phyloP scores from a whole-genome alignment of 2,888 invertebrate species.

The Germaria angustata region DNA sequence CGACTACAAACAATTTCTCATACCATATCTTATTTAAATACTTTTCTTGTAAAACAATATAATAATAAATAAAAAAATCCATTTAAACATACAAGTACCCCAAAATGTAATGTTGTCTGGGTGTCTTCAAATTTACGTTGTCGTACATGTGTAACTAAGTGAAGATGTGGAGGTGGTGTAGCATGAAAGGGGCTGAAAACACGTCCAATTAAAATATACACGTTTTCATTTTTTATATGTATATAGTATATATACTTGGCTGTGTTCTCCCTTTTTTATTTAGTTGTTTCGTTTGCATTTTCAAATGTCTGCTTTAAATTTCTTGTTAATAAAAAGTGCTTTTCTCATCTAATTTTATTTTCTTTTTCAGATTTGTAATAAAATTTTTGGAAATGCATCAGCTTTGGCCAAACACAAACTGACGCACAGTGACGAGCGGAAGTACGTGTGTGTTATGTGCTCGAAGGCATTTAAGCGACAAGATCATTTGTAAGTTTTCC shows the following conservation, averaged over 20 bases:
- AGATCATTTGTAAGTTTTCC: slow-evolving; percentile 94
- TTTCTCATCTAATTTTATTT: slow-evolving; percentile 42
- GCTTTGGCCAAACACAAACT: slow-evolving; percentile 97
- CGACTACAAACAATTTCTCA: too few relatives aligned
- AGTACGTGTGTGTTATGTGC: slow-evolving; percentile 97
- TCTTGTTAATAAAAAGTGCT: slow-evolving; percentile 27
- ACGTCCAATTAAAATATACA: slow-evolving; percentile 59
- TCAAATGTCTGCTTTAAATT: slow-evolving; percentile 13
- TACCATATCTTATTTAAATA: too few relatives aligned
- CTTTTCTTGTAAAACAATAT: too few relatives aligned
- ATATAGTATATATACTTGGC: background rate
- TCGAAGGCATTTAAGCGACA: slow-evolving; percentile 99
- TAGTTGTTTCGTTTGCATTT: slow-evolving; percentile 26
- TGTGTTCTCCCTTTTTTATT: background rate
- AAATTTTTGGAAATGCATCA: slow-evolving; percentile 98
- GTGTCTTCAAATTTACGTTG: background rate
- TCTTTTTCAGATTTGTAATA: slow-evolving; percentile 91
- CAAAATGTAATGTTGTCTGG: slow-evolving; percentile 41
- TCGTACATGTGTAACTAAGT: background rate
- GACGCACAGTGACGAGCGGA: slow-evolving; percentile 98
- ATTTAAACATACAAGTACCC: slow-evolving; percentile 23
- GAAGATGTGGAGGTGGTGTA: background rate
- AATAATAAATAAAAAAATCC: too few relatives aligned
- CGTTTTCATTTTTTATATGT: slow-evolving; percentile 7
- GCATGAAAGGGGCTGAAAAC: background rate